These are phyloP conservation scores for Petrocephalus schoutedeni DNA, from an alignment of 2,797 vertebrate species.

Conservation along the genomic window DNA sequence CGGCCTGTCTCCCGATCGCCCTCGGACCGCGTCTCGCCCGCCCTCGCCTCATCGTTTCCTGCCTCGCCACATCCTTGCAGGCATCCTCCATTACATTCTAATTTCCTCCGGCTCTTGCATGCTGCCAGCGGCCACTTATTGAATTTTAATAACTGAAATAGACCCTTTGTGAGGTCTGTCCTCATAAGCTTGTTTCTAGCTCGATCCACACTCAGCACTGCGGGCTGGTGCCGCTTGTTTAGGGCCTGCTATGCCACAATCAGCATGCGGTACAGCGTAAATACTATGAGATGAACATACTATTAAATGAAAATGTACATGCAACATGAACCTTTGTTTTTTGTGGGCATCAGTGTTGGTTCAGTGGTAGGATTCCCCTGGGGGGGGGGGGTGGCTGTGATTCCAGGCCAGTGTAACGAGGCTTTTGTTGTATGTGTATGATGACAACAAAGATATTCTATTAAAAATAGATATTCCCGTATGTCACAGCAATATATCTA, in stretches of 20 bases:
- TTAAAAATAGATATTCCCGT: not conserved
- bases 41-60: not conserved
- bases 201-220: not conserved
- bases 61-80: not conserved
- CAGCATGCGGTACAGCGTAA: not conserved
- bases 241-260: not conserved
- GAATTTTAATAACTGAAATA: constrained; percentile 15
- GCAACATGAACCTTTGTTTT: not conserved
- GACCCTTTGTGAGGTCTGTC: not conserved
- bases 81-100: not conserved
- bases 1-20: constrained; percentile 42
- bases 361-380: not conserved
- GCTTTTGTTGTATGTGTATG: not conserved
- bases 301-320: not conserved
- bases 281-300: not conserved
- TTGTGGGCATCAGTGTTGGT: not conserved
- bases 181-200: not conserved
- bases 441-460: not conserved
- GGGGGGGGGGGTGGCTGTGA: not conserved
- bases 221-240: not conserved
- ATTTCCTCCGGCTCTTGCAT: not conserved
- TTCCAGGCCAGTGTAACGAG: not conserved
- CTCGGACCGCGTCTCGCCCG: constrained; percentile 18
- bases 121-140: not conserved
- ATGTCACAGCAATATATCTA: not conserved